phyloP scores from a whole-genome alignment of 1,140 invertebrate species.

The Zaprionus gabonicus region DNA sequence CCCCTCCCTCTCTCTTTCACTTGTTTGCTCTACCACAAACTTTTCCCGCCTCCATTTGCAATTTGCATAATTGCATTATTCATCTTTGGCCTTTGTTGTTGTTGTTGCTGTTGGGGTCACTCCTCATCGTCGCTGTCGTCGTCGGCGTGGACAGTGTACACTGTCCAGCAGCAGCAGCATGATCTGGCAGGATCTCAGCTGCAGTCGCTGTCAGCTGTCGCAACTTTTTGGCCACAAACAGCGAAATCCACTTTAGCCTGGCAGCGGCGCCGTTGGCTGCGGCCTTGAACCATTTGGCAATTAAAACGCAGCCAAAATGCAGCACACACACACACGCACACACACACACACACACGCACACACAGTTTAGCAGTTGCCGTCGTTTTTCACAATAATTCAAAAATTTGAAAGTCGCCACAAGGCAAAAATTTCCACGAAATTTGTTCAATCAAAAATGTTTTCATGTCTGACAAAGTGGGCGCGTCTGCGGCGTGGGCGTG shows the following conservation, averaged over 20 bases:
- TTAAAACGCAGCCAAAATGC: slow-evolving; percentile 48
- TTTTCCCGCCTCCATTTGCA: background rate
- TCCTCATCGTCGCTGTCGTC: background rate
- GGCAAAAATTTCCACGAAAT: slow-evolving; percentile 38
- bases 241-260: slow-evolving; percentile 49
- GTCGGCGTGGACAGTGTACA: background rate
- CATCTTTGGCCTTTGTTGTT: background rate
- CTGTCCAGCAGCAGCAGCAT: background rate
- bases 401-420: slow-evolving; percentile 20
- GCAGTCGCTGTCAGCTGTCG: background rate
- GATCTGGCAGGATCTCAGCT: slow-evolving; percentile 25
- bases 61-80: background rate
- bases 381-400: slow-evolving; percentile 24
- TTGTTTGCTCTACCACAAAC: background rate
- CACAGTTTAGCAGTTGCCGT: background rate
- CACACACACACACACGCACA: background rate
- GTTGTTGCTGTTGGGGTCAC: slow-evolving; percentile 12
- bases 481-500: slow-evolving; percentile 12
- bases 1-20: background rate
- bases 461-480: slow-evolving; percentile 1
- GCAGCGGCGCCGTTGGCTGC: background rate
- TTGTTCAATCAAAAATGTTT: slow-evolving; percentile 11
- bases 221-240: slow-evolving; percentile 37
- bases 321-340: slow-evolving; percentile 19
- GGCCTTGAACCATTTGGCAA: slow-evolving; percentile 62